phyloP scores from a whole-genome alignment of 2,113 vertebrate species.

The Lagopus leucura region DNA sequence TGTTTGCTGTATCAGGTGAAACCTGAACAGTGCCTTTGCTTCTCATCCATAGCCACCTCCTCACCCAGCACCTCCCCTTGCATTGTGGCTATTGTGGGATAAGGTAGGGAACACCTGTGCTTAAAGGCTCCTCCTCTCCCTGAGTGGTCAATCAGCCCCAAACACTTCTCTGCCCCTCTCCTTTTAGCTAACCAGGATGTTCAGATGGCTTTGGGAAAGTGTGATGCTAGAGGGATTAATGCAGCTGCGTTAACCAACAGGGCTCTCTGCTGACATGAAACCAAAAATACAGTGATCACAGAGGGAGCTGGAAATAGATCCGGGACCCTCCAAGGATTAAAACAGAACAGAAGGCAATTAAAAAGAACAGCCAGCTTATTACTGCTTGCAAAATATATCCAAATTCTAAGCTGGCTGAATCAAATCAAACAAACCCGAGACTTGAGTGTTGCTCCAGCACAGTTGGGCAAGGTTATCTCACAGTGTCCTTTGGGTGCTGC shows the following conservation, averaged over 20 bases:
- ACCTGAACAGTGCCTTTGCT: neutral
- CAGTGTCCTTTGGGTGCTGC: accelerated
- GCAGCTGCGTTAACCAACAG: neutral
- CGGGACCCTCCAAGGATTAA: neutral
- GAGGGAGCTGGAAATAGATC: neutral
- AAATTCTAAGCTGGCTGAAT: neutral
- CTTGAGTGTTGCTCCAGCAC: neutral
- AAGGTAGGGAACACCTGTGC: neutral
- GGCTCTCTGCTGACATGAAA: neutral
- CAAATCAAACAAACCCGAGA: neutral
- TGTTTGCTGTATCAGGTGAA: neutral
- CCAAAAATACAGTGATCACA: neutral
- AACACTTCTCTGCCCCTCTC: neutral
- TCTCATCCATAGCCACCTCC: neutral
- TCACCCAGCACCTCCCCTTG: neutral
- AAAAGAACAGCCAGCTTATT: neutral
- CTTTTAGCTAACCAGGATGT: neutral
- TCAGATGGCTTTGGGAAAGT: neutral
- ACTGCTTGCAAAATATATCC: neutral
- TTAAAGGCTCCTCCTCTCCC: neutral
- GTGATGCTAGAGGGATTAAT: neutral
- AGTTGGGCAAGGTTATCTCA: neutral
- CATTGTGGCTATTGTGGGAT: neutral
- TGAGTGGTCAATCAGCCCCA: accelerated
- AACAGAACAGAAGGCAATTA: neutral